Percentiles rank a stretch among this genome's conserved stretches.
Conservation (phyloP, 2,888 invertebrate species). For the Xestia c-nigrum region DNA sequence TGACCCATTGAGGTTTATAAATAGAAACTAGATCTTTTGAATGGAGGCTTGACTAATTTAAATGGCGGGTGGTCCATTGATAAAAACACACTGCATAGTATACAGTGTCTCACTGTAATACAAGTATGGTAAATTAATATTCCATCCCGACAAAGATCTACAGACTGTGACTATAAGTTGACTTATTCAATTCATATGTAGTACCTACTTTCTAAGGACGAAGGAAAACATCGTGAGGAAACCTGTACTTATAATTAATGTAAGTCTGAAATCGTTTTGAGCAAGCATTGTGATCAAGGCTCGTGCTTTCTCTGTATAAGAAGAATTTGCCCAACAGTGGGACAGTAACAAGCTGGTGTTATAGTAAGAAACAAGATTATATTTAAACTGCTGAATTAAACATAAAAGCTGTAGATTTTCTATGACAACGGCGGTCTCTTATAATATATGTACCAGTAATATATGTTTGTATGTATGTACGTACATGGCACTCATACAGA, state of each 20-base stretch:
- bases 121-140: neutral
- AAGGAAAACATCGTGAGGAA: too few species aligned
- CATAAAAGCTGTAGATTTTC: conserved; percentile 30
- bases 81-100: neutral
- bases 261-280: too few species aligned
- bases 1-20: conserved; percentile 23
- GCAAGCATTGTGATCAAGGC: too few species aligned
- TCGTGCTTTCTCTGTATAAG: too few species aligned
- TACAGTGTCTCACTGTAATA: neutral
- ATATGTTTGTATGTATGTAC: too few species aligned
- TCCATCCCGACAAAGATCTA: conserved; percentile 14
- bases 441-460: neutral
- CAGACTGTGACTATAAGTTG: too few species aligned
- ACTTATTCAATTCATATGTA: too few species aligned
- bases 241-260: too few species aligned
- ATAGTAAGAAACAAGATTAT: neutral
- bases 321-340: too few species aligned
- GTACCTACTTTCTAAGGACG: too few species aligned
- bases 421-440: conserved; percentile 3
- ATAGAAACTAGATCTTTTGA: conserved; percentile 19
- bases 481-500: too few species aligned
- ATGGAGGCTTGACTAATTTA: conserved; percentile 14
- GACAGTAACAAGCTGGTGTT: too few species aligned
- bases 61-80: conserved; percentile 13
- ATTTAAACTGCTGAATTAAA: conserved; percentile 46